These are phyloP conservation scores for Drosophila gunungcola DNA, from an alignment of 1,140 invertebrate genomes.

Conservation along the genomic window DNA sequence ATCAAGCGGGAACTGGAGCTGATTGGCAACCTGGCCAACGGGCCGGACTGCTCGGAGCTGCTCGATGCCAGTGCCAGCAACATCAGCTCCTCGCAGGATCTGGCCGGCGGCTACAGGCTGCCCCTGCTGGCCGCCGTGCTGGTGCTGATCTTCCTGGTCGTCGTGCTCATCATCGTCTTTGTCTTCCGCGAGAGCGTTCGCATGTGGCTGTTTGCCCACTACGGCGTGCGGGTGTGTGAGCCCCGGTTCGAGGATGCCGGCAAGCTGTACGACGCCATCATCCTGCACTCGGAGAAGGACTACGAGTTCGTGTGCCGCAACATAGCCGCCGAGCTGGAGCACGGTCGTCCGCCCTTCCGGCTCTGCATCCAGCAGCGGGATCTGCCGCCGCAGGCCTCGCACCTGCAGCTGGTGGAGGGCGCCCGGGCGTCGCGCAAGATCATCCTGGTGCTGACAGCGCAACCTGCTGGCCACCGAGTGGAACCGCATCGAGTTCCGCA, in stretches of 20 bases:
- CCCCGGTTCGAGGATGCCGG: slow-evolving; percentile 89
- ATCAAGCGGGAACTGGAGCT: slow-evolving; percentile 91
- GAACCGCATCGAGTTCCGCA: slow-evolving; percentile 93
- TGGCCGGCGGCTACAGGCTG: slow-evolving; percentile 89
- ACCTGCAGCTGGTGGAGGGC: slow-evolving; percentile 92
- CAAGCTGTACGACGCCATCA: slow-evolving; percentile 96
- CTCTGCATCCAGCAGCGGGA: slow-evolving; percentile 95
- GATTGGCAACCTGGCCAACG: slow-evolving; percentile 85
- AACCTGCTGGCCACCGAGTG: slow-evolving; percentile 95
- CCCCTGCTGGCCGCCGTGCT: slow-evolving; percentile 92
- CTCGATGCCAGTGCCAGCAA: slow-evolving; percentile 89
- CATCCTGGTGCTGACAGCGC: slow-evolving; percentile 91
- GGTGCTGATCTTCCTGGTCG: slow-evolving; percentile 90
- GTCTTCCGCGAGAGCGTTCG: slow-evolving; percentile 94
- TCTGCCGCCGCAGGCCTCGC: slow-evolving; percentile 89
- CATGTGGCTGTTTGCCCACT: slow-evolving; percentile 95
- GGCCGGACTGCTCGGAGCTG: slow-evolving; percentile 84
- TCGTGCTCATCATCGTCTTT: slow-evolving; percentile 91
- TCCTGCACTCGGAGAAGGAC: slow-evolving; percentile 96
- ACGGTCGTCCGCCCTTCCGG: slow-evolving; percentile 89
- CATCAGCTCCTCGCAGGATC: slow-evolving; percentile 89
- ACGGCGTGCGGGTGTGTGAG: slow-evolving; percentile 91
- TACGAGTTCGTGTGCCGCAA: slow-evolving; percentile 94
- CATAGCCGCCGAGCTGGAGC: slow-evolving; percentile 93
- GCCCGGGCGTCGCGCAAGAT: slow-evolving; percentile 93